Conservation (phyloP, 2,797 vertebrate genomes). For the Pitangus sulphuratus region DNA sequence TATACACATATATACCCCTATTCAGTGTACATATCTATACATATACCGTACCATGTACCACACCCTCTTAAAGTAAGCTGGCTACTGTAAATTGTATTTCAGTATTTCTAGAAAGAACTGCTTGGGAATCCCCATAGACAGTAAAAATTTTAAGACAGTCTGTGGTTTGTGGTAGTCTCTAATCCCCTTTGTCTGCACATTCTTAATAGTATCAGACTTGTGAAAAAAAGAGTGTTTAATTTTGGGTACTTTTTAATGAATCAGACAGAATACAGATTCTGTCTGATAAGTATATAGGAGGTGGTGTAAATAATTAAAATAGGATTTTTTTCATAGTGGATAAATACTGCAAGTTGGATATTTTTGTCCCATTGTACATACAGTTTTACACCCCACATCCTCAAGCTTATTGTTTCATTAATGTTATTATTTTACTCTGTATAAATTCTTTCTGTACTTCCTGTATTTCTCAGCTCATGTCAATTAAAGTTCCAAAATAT, state of each 20-base stretch:
- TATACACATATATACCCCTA: too few relatives aligned
- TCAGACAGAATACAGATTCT: background rate
- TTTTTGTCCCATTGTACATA: background rate
- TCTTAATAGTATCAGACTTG: background rate
- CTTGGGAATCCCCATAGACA: background rate
- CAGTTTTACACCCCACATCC: background rate
- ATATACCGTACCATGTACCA: too few relatives aligned
- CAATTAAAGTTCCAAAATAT: background rate
- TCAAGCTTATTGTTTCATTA: background rate
- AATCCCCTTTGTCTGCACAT: background rate
- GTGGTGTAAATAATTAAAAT: background rate
- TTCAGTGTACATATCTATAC: background rate
- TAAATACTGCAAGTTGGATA: background rate
- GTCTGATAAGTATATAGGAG: background rate
- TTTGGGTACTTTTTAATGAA: background rate
- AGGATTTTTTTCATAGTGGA: accelerated
- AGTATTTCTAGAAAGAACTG: background rate
- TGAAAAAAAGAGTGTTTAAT: background rate
- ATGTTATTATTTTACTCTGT: background rate
- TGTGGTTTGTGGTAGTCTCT: background rate
- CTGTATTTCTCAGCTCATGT: background rate
- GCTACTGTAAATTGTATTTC: background rate
- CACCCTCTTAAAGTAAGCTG: background rate
- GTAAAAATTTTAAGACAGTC: background rate
- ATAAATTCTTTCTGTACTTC: background rate